Evolutionary conservation across 2,888 invertebrate species (phyloP).

Genomic region (Drosophila formosana): DNA sequence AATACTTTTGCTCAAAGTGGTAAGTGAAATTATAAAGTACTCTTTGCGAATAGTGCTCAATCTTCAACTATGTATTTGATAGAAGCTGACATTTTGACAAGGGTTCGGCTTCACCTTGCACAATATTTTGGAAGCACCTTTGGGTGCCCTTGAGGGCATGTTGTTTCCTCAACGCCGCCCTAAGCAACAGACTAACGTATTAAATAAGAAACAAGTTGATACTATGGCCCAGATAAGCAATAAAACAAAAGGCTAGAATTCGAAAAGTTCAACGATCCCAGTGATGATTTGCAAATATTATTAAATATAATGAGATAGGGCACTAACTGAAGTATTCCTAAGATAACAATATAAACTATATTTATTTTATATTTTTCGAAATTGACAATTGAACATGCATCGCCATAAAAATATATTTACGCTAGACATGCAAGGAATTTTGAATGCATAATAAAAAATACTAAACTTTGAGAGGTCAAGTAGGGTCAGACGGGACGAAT

Average conservation of each 20-base stretch:
- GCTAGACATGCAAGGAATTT: too few species aligned
- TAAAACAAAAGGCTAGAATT: too few species aligned
- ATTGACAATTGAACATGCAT: background rate
- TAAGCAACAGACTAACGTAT: background rate
- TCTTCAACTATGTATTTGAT: background rate
- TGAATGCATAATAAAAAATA: too few species aligned
- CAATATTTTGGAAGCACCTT: constrained; percentile 53
- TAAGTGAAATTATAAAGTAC: constrained; percentile 35
- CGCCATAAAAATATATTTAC: too few species aligned
- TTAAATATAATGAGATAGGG: background rate
- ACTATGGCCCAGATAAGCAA: too few species aligned
- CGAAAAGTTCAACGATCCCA: background rate
- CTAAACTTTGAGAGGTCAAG: background rate
- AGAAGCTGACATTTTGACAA: constrained; percentile 50
- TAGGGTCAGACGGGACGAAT: background rate
- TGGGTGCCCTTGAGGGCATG: constrained; percentile 35
- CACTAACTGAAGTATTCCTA: background rate
- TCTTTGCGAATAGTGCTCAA: background rate
- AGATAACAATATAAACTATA: background rate
- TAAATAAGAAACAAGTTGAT: background rate
- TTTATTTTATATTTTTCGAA: background rate
- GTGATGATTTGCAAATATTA: background rate
- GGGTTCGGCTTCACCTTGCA: constrained; percentile 49
- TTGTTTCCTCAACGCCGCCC: too few species aligned
- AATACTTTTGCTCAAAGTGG: constrained; percentile 73